Conservation (phyloP, 2,113 vertebrate species). For the Gobius niger region DNA sequence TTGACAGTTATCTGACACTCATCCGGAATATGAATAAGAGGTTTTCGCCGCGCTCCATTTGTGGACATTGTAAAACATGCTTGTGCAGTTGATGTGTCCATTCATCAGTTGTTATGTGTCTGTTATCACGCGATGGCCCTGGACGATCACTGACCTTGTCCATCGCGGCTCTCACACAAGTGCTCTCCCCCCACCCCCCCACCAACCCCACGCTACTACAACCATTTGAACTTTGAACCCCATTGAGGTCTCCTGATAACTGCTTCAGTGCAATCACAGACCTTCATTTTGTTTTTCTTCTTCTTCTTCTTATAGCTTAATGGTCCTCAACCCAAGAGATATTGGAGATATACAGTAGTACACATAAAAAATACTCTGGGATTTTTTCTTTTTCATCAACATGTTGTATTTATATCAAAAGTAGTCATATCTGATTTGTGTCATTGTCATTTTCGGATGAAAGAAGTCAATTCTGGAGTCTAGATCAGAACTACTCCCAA, state of each 20-base stretch:
- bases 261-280: neutral
- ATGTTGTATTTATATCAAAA: too few relatives aligned
- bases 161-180: slow-evolving; percentile 11
- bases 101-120: slow-evolving; percentile 19
- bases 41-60: neutral
- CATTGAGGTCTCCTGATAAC: neutral
- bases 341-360: too few relatives aligned
- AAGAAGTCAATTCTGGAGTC: too few relatives aligned
- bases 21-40: slow-evolving; percentile 11
- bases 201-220: too few relatives aligned
- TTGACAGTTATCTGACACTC: slow-evolving; percentile 15
- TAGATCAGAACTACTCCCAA: too few relatives aligned
- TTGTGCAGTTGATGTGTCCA: slow-evolving; percentile 22
- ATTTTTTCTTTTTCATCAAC: too few relatives aligned
- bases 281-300: neutral
- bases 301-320: too few relatives aligned
- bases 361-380: too few relatives aligned
- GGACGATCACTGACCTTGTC: slow-evolving; percentile 36
- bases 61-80: slow-evolving; percentile 5
- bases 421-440: too few relatives aligned
- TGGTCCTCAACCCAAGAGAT: too few relatives aligned
- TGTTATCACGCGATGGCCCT: slow-evolving; percentile 27
- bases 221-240: slow-evolving; percentile 10
- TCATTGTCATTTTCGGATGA: too few relatives aligned
- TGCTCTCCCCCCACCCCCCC: neutral